These are phyloP conservation scores for Microcebus jonahi DNA, from an alignment of 2,113 vertebrate genomes.

Conservation along the genomic window DNA sequence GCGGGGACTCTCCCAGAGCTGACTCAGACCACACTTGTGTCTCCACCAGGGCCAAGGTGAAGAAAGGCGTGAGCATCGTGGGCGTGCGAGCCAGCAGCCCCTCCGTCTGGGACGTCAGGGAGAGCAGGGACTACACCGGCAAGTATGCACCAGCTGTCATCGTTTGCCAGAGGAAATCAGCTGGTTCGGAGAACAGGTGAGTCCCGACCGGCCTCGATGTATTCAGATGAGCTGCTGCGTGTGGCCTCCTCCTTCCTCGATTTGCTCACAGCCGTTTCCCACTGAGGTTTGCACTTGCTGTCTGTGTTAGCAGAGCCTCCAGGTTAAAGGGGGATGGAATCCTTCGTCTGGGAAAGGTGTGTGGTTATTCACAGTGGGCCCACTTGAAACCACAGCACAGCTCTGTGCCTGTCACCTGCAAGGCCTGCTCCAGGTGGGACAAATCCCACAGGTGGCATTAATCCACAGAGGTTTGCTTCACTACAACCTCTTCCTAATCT, in stretches of 20 bases:
- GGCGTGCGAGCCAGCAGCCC: slow-evolving; percentile 91
- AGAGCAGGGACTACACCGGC: slow-evolving; percentile 85
- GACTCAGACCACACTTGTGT: background rate
- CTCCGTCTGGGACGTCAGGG: slow-evolving; percentile 89
- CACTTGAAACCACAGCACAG: background rate
- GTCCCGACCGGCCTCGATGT: background rate
- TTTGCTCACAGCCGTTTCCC: background rate
- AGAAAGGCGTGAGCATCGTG: slow-evolving; percentile 90
- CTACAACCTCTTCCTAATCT: rapidly evolving
- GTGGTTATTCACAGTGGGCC: background rate
- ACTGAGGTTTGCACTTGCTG: rapidly evolving
- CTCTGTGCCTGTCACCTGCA: background rate
- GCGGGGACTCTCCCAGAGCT: background rate
- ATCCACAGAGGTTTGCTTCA: background rate
- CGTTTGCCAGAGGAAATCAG: slow-evolving; percentile 88
- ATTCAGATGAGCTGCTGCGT: rapidly evolving
- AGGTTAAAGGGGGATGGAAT: background rate
- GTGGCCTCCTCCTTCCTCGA: rapidly evolving
- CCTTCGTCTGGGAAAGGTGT: background rate
- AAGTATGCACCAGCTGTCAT: slow-evolving; percentile 87
- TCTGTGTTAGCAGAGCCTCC: background rate
- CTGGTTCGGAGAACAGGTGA: slow-evolving; percentile 86
- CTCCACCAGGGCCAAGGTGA: slow-evolving; percentile 90
- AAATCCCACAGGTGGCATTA: background rate
- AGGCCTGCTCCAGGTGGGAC: background rate